Conservation (phyloP, 2,797 vertebrate species). For the Orientallactaga sibirica region DNA sequence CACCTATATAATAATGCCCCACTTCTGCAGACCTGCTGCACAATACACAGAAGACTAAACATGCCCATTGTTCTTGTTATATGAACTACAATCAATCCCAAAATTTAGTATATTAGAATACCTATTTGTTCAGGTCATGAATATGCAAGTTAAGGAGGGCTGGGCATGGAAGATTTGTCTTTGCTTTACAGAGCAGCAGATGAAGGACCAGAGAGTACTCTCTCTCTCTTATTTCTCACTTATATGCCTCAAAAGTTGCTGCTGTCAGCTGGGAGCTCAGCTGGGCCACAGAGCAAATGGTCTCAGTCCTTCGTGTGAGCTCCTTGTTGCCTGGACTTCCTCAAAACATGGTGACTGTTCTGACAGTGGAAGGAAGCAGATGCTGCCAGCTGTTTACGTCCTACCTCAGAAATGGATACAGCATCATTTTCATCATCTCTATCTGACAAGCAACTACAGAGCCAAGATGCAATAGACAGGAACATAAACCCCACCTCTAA, state of each 20-base stretch:
- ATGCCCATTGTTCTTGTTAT: not conserved
- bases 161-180: not conserved
- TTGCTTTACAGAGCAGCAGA: not conserved
- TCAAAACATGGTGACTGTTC: constrained; percentile 46
- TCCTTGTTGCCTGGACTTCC: not conserved
- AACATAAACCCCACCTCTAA: not conserved
- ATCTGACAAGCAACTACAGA: not conserved
- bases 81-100: not conserved
- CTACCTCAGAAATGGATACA: not conserved
- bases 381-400: not conserved
- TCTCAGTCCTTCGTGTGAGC: not conserved
- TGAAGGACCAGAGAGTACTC: not conserved
- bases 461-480: not conserved
- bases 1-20: not conserved
- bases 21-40: not conserved
- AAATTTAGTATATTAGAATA: constrained; percentile 13
- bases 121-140: not conserved
- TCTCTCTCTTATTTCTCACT: not conserved
- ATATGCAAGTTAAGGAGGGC: not conserved
- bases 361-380: not conserved
- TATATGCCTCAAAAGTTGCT: not conserved
- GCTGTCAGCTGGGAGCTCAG: not conserved
- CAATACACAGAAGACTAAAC: not conserved
- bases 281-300: not conserved
- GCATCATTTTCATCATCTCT: not conserved